A percentile compares a stretch with the other conserved stretches of the same genome.
Conservation (phyloP, 2,113 vertebrate species). For the Peromyscus maniculatus region DNA sequence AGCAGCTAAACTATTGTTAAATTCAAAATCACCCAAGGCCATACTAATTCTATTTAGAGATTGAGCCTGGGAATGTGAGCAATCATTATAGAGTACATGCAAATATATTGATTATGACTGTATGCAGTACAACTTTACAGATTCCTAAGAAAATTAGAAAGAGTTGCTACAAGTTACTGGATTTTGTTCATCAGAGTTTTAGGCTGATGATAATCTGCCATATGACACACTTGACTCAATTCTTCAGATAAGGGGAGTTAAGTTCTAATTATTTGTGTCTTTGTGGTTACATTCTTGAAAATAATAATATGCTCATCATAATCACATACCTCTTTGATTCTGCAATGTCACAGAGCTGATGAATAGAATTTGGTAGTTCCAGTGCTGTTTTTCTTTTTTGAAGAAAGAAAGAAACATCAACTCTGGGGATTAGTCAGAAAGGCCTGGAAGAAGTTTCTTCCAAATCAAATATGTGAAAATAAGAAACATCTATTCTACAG, state of each 20-base stretch:
- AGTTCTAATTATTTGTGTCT: slow-evolving; percentile 59
- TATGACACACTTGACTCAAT: background rate
- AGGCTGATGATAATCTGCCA: background rate
- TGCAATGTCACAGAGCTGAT: background rate
- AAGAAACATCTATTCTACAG: slow-evolving; percentile 24
- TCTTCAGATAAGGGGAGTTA: slow-evolving; percentile 20
- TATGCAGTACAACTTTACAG: background rate
- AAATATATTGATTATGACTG: slow-evolving; percentile 14
- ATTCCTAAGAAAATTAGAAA: slow-evolving; percentile 42
- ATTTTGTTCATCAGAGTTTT: slow-evolving; percentile 39
- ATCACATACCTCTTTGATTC: slow-evolving; percentile 36
- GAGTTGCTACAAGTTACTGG: slow-evolving; percentile 2
- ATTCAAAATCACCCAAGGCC: slow-evolving; percentile 56
- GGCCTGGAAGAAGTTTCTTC: slow-evolving; percentile 32
- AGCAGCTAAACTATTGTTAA: slow-evolving; percentile 74
- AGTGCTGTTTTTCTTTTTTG: background rate
- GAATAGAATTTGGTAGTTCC: background rate
- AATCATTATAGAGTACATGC: slow-evolving; percentile 40
- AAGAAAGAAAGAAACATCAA: background rate
- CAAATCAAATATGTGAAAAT: slow-evolving; percentile 59
- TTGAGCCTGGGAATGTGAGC: background rate
- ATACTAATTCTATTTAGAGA: slow-evolving; percentile 52
- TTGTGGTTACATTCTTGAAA: background rate
- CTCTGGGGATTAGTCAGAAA: slow-evolving; percentile 56
- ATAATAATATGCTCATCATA: slow-evolving; percentile 27